Conservation (phyloP, 2,888 invertebrate genomes). For the Conus canariensis region DNA sequence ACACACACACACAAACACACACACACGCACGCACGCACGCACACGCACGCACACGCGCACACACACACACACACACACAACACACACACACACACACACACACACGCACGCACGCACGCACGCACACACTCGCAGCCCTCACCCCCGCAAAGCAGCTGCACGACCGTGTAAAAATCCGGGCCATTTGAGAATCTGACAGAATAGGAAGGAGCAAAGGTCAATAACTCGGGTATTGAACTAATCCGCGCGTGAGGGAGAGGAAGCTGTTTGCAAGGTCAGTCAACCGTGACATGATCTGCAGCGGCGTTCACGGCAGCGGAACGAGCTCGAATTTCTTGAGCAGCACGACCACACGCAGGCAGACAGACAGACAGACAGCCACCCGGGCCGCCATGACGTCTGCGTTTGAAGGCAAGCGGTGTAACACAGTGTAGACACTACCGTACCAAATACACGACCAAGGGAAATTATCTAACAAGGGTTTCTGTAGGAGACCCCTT, state of each 20-base stretch:
- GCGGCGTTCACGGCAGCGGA: neutral
- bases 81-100: too few relatives aligned
- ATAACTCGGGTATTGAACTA: slow-evolving; percentile 30
- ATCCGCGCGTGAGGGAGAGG: slow-evolving; percentile 18
- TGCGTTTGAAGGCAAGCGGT: too few relatives aligned
- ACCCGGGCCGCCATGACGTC: neutral
- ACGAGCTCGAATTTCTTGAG: slow-evolving; percentile 8
- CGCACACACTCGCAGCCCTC: too few relatives aligned
- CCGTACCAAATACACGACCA: too few relatives aligned
- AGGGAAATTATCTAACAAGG: too few relatives aligned
- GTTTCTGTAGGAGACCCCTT: too few relatives aligned
- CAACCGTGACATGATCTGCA: neutral
- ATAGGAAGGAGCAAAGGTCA: slow-evolving; percentile 24
- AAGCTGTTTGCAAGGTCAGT: neutral
- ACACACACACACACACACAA: too few relatives aligned
- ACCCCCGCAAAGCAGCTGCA: slow-evolving; percentile 14
- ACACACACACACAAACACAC: too few relatives aligned
- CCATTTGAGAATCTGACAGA: slow-evolving; percentile 23
- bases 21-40: too few relatives aligned
- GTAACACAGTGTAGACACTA: too few relatives aligned
- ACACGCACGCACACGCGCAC: too few relatives aligned
- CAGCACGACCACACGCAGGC: slow-evolving; percentile 19
- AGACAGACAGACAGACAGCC: neutral
- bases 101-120: too few relatives aligned
- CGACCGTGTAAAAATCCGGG: slow-evolving; percentile 15